Evolutionary conservation across 2,888 invertebrate genomes (phyloP), one percentile per base, ranked within the genome.

Genomic region (Cylindroiulus punctatus): DNA sequence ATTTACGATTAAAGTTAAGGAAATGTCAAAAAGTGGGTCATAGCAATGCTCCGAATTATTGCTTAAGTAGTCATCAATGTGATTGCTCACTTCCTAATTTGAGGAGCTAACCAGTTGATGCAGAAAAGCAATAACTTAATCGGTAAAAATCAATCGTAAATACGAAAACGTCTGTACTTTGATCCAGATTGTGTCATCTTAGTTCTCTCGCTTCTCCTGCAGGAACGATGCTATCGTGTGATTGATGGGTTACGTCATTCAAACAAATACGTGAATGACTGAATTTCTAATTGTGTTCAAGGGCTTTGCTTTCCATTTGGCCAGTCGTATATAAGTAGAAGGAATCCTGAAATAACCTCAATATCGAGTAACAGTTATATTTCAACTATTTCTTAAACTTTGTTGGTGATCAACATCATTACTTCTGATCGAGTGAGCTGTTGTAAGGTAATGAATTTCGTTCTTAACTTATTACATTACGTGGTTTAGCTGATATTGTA

Each of bases 231-330:
- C 10, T 3, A 26, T 65, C 26, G 26, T 0, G 12, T 65, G 65
- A 65, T 65, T 65, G 65, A 65, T 26, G 26, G 65, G 26, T 65
- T 26, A n/a, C 65, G 65, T 65, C 65, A 65, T 65, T 26, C 10
- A 65, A 26, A 26, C 22, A 65, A 65, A 65, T 26, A 65, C 0
- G 26, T 26, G 22, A 65, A 52, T 52, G 52, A 52, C n/a, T n/a
- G 1, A 47, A 22, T 10, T 65, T 22, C 26, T 26, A 26, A 65
- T 65, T 65, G 10, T 65, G 26, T 65, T 65, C 65, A 65, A 65
- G 65, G 65, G 65, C 65, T 65, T 65, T 65, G 26, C 65, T 26
- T 65, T 65, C n/a, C 5, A 52, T 14, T n/a, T 65, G 26, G 65
- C 12, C 65, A 12, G 26, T 1, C 26, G 7, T 26, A 65, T 65